A percentile compares a stretch with the other conserved stretches of the same genome.
These are phyloP conservation scores for Microcebus griseorufus DNA, from an alignment of 2,113 vertebrate genomes.

Conservation along the genomic window DNA sequence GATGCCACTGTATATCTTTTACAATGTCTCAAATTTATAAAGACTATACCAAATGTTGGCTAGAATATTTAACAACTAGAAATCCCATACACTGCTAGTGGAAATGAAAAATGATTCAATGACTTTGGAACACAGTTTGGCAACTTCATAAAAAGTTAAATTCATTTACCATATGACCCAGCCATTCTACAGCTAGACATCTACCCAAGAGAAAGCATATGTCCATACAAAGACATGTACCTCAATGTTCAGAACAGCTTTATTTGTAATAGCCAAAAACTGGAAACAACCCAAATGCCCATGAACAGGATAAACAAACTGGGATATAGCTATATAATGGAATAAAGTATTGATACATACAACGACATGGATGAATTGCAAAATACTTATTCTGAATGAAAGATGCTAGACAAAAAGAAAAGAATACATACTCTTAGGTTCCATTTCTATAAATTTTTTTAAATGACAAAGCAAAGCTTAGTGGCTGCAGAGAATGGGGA, in stretches of 20 bases:
- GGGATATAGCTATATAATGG: neutral
- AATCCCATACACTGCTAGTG: neutral
- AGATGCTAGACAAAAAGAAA: neutral
- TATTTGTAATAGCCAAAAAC: neutral
- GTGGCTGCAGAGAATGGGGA: too few species aligned
- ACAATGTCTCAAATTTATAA: neutral
- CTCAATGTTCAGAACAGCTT: neutral
- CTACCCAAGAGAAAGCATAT: neutral
- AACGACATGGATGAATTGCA: neutral
- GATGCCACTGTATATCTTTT: neutral
- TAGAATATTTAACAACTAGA: neutral
- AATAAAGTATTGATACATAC: neutral
- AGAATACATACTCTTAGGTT: neutral
- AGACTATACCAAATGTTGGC: neutral
- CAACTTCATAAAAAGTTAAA: neutral
- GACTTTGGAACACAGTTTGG: neutral
- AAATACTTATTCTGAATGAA: slow-evolving; percentile 19
- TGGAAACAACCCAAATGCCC: slow-evolving; percentile 27
- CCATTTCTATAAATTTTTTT: neutral
- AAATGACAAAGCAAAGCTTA: neutral
- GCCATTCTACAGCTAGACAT: neutral
- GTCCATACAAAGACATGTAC: neutral
- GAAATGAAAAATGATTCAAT: slow-evolving; percentile 23
- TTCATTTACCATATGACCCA: slow-evolving; percentile 1
- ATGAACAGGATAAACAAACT: neutral